phyloP scores from a whole-genome alignment of 37 sponge, comb jelly and placozoan species.

The Agelas oroides region DNA sequence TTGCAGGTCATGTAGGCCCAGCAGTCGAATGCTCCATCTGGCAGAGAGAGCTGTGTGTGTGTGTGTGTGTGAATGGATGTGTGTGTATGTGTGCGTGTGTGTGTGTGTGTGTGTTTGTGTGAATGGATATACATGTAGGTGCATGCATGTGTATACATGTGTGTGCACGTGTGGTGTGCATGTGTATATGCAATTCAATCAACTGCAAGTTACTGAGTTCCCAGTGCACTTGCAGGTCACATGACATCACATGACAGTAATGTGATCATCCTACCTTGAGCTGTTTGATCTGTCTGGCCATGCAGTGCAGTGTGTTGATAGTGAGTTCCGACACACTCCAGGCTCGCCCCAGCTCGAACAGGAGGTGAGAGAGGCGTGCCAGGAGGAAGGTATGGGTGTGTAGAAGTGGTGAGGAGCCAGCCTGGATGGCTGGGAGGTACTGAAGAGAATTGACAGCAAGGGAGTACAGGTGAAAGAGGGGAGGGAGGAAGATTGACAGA shows the following conservation, averaged over 20 bases:
- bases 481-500: not conserved
- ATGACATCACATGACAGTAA: too few relatives aligned
- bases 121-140: too few relatives aligned
- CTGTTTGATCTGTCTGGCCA: conserved; percentile 60
- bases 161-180: not conserved
- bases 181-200: too few relatives aligned
- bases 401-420: conserved; percentile 47
- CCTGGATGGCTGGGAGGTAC: conserved; percentile 45
- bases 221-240: too few relatives aligned
- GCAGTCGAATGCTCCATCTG: conserved; percentile 61
- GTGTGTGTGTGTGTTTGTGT: not conserved
- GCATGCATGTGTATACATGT: not conserved
- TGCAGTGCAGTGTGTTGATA: conserved; percentile 66
- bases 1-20: conserved; percentile 83
- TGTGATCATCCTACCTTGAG: conserved; percentile 79
- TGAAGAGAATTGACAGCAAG: not conserved
- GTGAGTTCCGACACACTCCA: conserved; percentile 57
- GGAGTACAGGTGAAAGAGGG: too few relatives aligned
- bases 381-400: conserved; percentile 68
- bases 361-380: conserved; percentile 38
- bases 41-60: conserved; percentile 37
- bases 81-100: not conserved
- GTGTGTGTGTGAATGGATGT: not conserved
- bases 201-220: too few relatives aligned
- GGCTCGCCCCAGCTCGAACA: conserved; percentile 46